Conservation (phyloP, 1,140 invertebrate species). For the Drosophila nikananu region DNA sequence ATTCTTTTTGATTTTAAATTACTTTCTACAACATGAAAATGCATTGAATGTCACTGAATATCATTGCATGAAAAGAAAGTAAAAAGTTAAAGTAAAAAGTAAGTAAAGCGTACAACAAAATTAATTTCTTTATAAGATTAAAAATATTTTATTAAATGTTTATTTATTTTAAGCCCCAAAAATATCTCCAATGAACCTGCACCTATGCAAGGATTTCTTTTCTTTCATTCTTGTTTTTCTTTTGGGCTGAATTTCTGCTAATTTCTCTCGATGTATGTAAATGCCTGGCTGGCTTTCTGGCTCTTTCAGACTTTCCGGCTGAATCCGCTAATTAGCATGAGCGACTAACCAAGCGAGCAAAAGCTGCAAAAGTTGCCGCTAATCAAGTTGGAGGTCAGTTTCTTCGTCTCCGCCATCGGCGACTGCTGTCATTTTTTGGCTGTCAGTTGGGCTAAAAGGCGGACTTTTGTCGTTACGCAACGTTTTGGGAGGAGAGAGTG, state of each 20-base stretch:
- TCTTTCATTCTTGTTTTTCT: neutral
- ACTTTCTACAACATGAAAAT: no score
- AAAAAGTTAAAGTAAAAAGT: no score
- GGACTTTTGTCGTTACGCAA: constrained; percentile 62
- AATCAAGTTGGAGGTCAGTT: constrained; percentile 82
- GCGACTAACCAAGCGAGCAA: constrained; percentile 53
- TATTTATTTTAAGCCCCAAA: neutral
- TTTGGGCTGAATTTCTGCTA: neutral
- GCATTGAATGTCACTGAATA: no score
- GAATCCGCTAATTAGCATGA: constrained; percentile 68
- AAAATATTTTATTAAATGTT: no score
- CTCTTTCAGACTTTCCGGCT: constrained; percentile 34
- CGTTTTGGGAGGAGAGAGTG: constrained; percentile 19
- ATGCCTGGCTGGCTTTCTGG: constrained; percentile 22
- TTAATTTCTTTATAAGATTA: no score
- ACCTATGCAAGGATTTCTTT: neutral
- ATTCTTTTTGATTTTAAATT: no score
- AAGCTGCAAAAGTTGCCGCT: constrained; percentile 62
- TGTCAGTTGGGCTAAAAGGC: constrained; percentile 12
- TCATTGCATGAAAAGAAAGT: no score
- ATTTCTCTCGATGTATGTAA: constrained; percentile 32
- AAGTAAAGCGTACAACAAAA: no score
- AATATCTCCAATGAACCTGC: accelerated
- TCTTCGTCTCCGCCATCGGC: constrained; percentile 2
- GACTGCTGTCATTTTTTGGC: constrained; percentile 22